phyloP scores from a whole-genome alignment of 2,888 invertebrate genomes.

The Morpho achilles region DNA sequence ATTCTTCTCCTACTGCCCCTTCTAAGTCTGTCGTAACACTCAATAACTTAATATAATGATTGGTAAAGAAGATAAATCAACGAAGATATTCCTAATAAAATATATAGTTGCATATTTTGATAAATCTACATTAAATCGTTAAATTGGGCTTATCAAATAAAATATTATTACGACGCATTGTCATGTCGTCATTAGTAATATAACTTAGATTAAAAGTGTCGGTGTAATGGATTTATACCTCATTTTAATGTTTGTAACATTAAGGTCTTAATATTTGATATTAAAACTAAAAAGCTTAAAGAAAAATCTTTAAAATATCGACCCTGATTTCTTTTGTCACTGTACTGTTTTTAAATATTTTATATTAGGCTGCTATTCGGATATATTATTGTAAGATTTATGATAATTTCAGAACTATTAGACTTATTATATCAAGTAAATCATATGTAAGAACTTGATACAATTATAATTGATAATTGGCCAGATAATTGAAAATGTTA shows the following conservation, averaged over 20 bases:
- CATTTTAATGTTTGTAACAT: constrained; percentile 42
- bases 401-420: constrained; percentile 50
- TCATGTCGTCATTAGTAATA: constrained; percentile 31
- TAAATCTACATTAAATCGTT: constrained; percentile 51
- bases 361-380: constrained; percentile 45
- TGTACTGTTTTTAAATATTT: constrained; percentile 41
- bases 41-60: constrained; percentile 24
- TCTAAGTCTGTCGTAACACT: constrained; percentile 15
- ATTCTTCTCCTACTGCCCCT: constrained; percentile 2
- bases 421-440: constrained; percentile 51
- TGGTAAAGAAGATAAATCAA: constrained; percentile 36
- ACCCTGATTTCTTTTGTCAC: constrained; percentile 35
- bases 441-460: constrained; percentile 52
- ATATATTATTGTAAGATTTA: constrained; percentile 40
- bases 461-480: constrained; percentile 41
- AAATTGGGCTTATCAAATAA: constrained; percentile 54
- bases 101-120: constrained; percentile 55
- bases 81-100: constrained; percentile 45
- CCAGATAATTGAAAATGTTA: constrained; percentile 61
- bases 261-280: constrained; percentile 28
- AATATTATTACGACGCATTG: constrained; percentile 51
- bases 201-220: constrained; percentile 39
- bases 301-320: constrained; percentile 31
- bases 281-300: constrained; percentile 21
- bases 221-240: constrained; percentile 55